Percentiles rank a stretch among this genome's conserved stretches.
These are phyloP conservation scores for Drosophila simulans DNA, from an alignment of 1,140 invertebrate species.

Conservation along the genomic window DNA sequence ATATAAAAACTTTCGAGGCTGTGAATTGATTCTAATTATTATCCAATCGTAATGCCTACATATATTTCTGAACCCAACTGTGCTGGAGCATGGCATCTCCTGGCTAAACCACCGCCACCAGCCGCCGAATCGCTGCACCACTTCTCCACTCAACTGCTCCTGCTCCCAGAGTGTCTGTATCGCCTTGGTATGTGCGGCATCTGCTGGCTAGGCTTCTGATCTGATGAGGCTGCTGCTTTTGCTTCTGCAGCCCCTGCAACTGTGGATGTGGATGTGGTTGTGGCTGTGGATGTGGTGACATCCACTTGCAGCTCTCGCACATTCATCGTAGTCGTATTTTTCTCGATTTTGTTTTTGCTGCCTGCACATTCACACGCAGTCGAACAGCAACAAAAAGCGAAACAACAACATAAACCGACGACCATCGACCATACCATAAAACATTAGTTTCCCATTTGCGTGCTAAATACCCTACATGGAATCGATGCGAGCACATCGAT, in stretches of 20 bases:
- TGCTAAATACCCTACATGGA: slow-evolving; percentile 77
- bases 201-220: slow-evolving; percentile 78
- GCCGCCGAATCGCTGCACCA: slow-evolving; percentile 18
- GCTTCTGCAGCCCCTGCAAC: slow-evolving; percentile 11
- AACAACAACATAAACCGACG: slow-evolving; percentile 44
- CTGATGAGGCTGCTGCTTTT: slow-evolving; percentile 49
- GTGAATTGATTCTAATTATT: too few species aligned
- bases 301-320: slow-evolving; percentile 72
- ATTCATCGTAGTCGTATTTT: slow-evolving; percentile 73
- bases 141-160: slow-evolving; percentile 46
- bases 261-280: slow-evolving; percentile 21
- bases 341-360: slow-evolving; percentile 55
- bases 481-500: slow-evolving; percentile 39
- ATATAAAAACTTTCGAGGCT: too few species aligned
- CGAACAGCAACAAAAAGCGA: slow-evolving; percentile 44
- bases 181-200: slow-evolving; percentile 80
- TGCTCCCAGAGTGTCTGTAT: slow-evolving; percentile 78
- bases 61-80: slow-evolving; percentile 1
- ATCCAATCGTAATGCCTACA: too few species aligned
- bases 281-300: slow-evolving; percentile 64
- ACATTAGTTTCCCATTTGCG: slow-evolving; percentile 82
- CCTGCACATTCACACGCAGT: slow-evolving; percentile 75
- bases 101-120: slow-evolving; percentile 7
- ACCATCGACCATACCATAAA: slow-evolving; percentile 73
- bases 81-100: slow-evolving; percentile 25